These are phyloP conservation scores for Xyliphius kryptos DNA, from an alignment of 2,113 vertebrate genomes.

Conservation along the genomic window DNA sequence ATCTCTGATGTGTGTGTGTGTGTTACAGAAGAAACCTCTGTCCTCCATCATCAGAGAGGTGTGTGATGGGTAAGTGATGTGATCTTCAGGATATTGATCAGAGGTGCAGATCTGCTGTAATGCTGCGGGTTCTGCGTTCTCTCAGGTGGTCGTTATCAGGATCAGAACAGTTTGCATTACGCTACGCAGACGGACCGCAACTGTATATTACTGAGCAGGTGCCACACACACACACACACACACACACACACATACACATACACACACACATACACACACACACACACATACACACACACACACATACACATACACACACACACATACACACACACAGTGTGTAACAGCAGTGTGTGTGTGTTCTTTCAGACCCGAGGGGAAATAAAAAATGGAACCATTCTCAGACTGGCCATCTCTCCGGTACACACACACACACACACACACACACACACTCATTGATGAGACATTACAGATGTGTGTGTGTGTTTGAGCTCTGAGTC, in stretches of 20 bases:
- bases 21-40: constrained; percentile 87
- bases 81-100: not conserved
- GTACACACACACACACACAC: too few relatives aligned
- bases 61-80: constrained; percentile 86
- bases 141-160: constrained; percentile 89
- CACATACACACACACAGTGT: not conserved
- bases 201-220: constrained; percentile 98
- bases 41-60: constrained; percentile 94
- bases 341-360: not conserved
- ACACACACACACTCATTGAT: too few relatives aligned
- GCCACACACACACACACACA: constrained; percentile 31
- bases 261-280: not conserved
- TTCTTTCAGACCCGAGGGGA: constrained; percentile 85
- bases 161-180: constrained; percentile 88
- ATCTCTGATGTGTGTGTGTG: constrained; percentile 13
- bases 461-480: constrained; percentile 3
- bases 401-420: constrained; percentile 90
- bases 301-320: too few relatives aligned
- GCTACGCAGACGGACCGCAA: constrained; percentile 91
- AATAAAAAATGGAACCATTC: constrained; percentile 95
- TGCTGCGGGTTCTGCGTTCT: not conserved
- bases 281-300: not conserved
- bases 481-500: not conserved
- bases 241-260: not conserved
- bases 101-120: not conserved